Percentiles rank a stretch among this genome's conserved stretches.
Conservation (phyloP, 2,888 invertebrate genomes). For the Crepidodera aurea region DNA sequence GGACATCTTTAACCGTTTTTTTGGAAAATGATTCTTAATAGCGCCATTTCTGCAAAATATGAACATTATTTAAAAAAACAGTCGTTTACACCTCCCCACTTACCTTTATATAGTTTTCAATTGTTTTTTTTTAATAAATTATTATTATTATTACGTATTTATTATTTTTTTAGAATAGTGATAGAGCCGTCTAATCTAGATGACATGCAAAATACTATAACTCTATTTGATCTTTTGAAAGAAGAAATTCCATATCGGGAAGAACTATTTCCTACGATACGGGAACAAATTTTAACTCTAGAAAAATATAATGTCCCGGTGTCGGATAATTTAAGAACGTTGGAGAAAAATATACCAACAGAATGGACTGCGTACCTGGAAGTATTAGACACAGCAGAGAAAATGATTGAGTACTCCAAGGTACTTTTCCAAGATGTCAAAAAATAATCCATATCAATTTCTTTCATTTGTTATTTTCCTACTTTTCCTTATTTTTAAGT, state of each 20-base stretch:
- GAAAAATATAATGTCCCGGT: constrained; percentile 79
- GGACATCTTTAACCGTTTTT: too few relatives aligned
- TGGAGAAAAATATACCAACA: constrained; percentile 67
- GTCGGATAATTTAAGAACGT: constrained; percentile 66
- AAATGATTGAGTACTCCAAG: constrained; percentile 76
- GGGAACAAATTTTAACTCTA: constrained; percentile 76
- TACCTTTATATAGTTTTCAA: too few relatives aligned
- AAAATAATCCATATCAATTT: too few relatives aligned
- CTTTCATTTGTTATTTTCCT: too few relatives aligned
- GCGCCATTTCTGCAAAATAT: too few relatives aligned
- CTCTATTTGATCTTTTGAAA: constrained; percentile 73
- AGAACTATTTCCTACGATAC: constrained; percentile 76
- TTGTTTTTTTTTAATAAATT: too few relatives aligned
- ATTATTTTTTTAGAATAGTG: constrained; percentile 62
- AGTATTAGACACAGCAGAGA: constrained; percentile 75
- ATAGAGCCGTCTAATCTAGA: constrained; percentile 76
- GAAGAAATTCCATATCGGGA: constrained; percentile 72
- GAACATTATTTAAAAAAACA: too few relatives aligned
- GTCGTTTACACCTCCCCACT: too few relatives aligned
- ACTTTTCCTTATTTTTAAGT: constrained; percentile 6
- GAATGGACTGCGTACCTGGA: constrained; percentile 78
- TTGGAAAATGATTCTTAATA: too few relatives aligned
- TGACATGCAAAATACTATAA: constrained; percentile 74
- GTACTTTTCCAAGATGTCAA: constrained; percentile 54
- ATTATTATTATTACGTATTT: too few relatives aligned